Evolutionary conservation across 2,888 invertebrate species (phyloP).

Genomic region (Pseudococcus jackbeardsleyi): DNA sequence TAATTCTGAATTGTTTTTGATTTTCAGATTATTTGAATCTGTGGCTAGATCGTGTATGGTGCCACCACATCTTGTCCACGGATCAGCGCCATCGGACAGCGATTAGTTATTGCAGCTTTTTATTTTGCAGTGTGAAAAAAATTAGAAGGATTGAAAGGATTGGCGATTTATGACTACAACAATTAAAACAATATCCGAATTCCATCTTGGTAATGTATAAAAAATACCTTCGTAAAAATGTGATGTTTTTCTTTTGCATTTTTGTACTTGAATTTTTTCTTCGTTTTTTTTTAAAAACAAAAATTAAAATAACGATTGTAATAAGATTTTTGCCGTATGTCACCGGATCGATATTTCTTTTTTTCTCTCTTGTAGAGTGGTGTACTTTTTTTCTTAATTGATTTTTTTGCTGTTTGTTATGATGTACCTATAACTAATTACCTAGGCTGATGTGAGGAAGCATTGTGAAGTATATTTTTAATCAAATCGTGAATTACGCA

Average conservation of each 20-base stretch:
- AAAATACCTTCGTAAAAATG: background rate
- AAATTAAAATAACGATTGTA: background rate
- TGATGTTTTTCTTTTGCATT: conserved; percentile 21
- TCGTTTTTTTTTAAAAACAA: background rate
- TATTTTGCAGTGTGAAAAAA: background rate
- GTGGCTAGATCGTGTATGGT: conserved; percentile 96
- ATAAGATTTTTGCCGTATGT: background rate
- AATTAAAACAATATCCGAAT: background rate
- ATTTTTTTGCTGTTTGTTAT: background rate
- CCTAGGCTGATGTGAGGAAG: conserved; percentile 11
- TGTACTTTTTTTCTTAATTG: background rate
- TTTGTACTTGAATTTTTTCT: background rate
- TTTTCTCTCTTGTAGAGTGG: background rate
- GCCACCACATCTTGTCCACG: conserved; percentile 75
- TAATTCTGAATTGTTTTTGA: background rate
- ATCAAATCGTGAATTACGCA: conserved; percentile 53
- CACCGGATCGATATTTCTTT: background rate
- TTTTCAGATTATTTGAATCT: conserved; percentile 89
- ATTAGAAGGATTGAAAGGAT: background rate
- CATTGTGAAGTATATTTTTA: conserved; percentile 43
- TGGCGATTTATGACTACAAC: background rate
- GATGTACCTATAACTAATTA: background rate
- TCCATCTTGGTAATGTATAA: background rate
- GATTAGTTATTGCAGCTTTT: background rate
- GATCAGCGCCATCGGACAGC: conserved; percentile 60